A percentile compares a stretch with the other conserved stretches of the same genome.
Conservation (phyloP, 2,113 vertebrate genomes). For the Hippocampus barbouri region DNA sequence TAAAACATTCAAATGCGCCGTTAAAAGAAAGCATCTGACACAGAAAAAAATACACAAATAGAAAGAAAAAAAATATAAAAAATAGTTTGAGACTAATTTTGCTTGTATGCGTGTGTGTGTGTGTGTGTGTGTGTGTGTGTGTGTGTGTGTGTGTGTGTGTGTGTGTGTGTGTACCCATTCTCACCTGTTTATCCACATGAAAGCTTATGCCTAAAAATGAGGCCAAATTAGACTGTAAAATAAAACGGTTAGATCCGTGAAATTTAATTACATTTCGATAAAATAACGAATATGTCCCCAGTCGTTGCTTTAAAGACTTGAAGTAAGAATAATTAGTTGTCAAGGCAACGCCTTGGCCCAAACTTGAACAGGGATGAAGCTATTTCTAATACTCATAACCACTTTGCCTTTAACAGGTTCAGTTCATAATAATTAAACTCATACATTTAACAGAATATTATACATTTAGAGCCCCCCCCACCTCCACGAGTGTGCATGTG, state of each 20-base stretch:
- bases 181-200: not conserved
- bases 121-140: not conserved
- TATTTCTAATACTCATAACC: not conserved
- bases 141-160: not conserved
- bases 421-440: not conserved
- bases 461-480: no score
- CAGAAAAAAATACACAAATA: not conserved
- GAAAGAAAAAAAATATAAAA: not conserved
- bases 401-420: not conserved
- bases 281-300: not conserved
- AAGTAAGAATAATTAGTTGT: not conserved
- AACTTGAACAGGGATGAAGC: not conserved
- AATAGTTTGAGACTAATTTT: not conserved
- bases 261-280: not conserved
- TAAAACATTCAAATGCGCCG: not conserved
- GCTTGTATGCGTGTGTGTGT: not conserved
- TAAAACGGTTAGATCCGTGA: not conserved
- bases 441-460: not conserved
- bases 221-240: not conserved
- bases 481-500: not conserved
- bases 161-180: not conserved
- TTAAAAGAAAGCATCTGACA: not conserved
- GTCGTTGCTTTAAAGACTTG: not conserved
- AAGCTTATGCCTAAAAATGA: not conserved
- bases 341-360: not conserved